phyloP scores from a whole-genome alignment of 2,113 vertebrate species.

The Lycaon pictus region DNA sequence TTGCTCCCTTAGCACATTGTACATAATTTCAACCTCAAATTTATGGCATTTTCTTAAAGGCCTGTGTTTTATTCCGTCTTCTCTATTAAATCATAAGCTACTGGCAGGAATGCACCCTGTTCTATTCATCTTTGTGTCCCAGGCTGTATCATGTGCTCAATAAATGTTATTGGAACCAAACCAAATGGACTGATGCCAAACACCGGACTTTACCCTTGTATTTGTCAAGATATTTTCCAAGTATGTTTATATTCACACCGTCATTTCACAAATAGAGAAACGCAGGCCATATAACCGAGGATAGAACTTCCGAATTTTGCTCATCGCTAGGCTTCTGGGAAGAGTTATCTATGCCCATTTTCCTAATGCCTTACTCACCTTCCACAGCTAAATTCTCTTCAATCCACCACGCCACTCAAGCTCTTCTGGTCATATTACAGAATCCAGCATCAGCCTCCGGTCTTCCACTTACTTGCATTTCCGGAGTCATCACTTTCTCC shows the following conservation, averaged over 20 bases:
- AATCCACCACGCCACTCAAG: background rate
- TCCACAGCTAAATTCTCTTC: background rate
- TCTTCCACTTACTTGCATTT: background rate
- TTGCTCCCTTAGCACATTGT: background rate
- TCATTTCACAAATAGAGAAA: constrained; percentile 39
- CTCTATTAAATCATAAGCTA: constrained; percentile 14
- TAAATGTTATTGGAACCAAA: constrained; percentile 36
- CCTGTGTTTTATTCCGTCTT: background rate
- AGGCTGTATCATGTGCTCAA: background rate
- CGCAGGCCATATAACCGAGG: background rate
- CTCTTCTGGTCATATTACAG: background rate
- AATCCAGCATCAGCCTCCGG: background rate
- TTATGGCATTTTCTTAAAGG: background rate
- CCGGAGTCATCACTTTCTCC: background rate
- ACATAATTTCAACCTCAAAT: background rate
- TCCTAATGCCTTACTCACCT: background rate
- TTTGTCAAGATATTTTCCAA: constrained; percentile 58
- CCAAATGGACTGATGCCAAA: background rate
- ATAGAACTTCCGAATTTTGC: background rate
- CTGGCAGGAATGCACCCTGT: background rate
- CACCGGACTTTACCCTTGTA: background rate
- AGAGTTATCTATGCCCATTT: background rate
- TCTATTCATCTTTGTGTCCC: background rate
- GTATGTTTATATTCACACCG: background rate
- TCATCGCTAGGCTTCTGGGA: background rate